Base-by-base conservation (phyloP, 2,888 invertebrate species). In the Ectemnius cavifrons region DNA sequence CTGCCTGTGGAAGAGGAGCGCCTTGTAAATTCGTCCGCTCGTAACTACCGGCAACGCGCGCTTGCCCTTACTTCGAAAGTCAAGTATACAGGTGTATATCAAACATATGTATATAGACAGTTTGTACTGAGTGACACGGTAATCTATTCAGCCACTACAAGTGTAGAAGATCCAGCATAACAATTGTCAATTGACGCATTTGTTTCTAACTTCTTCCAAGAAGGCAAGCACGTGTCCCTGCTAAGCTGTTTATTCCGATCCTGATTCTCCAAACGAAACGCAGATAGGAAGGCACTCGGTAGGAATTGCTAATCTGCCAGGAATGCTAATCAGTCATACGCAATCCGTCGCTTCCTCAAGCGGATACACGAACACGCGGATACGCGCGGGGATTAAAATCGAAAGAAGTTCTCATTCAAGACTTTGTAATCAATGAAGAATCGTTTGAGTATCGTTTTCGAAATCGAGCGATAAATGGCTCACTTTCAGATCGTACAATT, bases 271-370 rank as follows among this genome's bases (percentile, higher is more conserved):
- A 88, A 86, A 85, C 85, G 75, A 78, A 79, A 82, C 85, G 78
- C 84, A 85, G 83, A 86, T 84, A 86, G 84, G 82, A 85, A 86
- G 84, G 82, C 81, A 81, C 84, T 82, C 81, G 84, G 75, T 77
- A 75, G 81, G 89, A 89, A 89, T 89, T 79, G 81, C 85, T 86
- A 87, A 89, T 89, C 88, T 73, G 84, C 76, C 79, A 72, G 80
- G 37, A 37, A 37, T 37, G 37, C 37, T 37, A 37, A 37, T 37
- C 37, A 37, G 37, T 8, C 84, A 81, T 79, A 80, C 84, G 81
- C 84, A 83, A 80, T 83, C 82, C 84, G 84, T 85, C 73, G 75
- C 67, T 82, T 81, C 84, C 85, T 83, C 80, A 68, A 47, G 72
- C 79, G 75, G 68, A 77, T 78, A 68, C 67, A 71, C 76, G 70